These are phyloP conservation scores for Nasonia oneida DNA, from an alignment of 2,888 invertebrate species.

Conservation along the genomic window DNA sequence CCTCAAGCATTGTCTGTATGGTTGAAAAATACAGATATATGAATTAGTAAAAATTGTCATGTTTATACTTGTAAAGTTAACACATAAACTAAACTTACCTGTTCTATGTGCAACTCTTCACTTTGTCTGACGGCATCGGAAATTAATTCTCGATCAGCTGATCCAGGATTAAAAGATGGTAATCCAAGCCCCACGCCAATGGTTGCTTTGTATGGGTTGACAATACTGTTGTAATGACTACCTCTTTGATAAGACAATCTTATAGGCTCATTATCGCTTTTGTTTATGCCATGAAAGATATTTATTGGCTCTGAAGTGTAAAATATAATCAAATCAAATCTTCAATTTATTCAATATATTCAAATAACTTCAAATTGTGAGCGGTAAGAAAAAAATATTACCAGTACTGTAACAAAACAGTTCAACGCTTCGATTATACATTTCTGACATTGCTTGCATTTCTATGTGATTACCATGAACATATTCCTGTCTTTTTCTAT, in stretches of 20 bases:
- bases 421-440: slow-evolving; percentile 93
- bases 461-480: slow-evolving; percentile 95
- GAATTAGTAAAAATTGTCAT: slow-evolving; percentile 17
- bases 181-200: slow-evolving; percentile 92
- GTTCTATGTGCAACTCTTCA: slow-evolving; percentile 90
- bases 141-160: slow-evolving; percentile 86
- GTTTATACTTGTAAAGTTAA: neutral
- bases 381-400: slow-evolving; percentile 71
- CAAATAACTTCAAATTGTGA: neutral
- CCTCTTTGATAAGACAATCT: slow-evolving; percentile 92
- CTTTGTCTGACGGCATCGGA: slow-evolving; percentile 88
- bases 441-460: slow-evolving; percentile 94
- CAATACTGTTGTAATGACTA: slow-evolving; percentile 93
- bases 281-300: slow-evolving; percentile 89
- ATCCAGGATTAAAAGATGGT: slow-evolving; percentile 88
- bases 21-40: neutral
- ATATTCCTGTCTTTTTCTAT: slow-evolving; percentile 88
- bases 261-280: slow-evolving; percentile 89
- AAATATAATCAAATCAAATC: neutral
- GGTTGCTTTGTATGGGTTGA: slow-evolving; percentile 90
- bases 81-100: slow-evolving; percentile 79
- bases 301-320: slow-evolving; percentile 88
- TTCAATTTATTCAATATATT: slow-evolving; percentile 14
- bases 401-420: slow-evolving; percentile 90
- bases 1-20: slow-evolving; percentile 90